Conservation (phyloP, 2,888 invertebrate species). For the Cremastobaeus sp. region DNA sequence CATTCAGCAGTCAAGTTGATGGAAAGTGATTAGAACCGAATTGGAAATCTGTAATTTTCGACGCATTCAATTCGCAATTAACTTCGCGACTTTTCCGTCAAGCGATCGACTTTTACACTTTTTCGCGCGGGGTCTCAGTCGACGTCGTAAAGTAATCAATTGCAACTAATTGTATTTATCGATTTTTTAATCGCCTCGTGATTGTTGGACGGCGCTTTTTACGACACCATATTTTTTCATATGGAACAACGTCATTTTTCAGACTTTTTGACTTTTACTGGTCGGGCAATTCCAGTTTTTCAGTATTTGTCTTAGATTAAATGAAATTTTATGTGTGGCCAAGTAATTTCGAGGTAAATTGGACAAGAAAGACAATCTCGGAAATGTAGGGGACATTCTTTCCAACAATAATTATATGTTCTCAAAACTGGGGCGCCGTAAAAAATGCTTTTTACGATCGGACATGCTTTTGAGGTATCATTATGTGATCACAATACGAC, state of each 20-base stretch:
- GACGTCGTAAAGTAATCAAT: too few relatives aligned
- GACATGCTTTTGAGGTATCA: too few relatives aligned
- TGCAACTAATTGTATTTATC: not conserved
- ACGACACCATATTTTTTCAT: not conserved
- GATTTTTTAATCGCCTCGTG: not conserved
- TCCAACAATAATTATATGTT: too few relatives aligned
- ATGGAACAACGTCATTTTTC: not conserved
- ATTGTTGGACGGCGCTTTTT: not conserved
- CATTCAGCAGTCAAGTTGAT: constrained; percentile 3
- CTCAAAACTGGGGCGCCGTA: too few relatives aligned
- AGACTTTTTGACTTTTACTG: not conserved
- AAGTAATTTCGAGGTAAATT: not conserved
- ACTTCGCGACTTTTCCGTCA: not conserved
- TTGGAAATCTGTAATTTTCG: constrained; percentile 9
- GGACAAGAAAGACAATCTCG: not conserved
- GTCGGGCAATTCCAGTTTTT: not conserved
- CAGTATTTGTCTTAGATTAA: not conserved
- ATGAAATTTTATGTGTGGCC: not conserved
- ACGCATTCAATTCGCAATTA: not conserved
- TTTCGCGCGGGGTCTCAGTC: too few relatives aligned
- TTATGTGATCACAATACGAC: too few relatives aligned
- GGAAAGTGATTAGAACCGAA: constrained; percentile 25
- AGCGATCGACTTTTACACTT: too few relatives aligned
- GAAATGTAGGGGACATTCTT: not conserved
- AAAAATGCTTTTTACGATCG: too few relatives aligned